Conservation (phyloP, 2,888 invertebrate genomes). For the Coremacera marginata region DNA sequence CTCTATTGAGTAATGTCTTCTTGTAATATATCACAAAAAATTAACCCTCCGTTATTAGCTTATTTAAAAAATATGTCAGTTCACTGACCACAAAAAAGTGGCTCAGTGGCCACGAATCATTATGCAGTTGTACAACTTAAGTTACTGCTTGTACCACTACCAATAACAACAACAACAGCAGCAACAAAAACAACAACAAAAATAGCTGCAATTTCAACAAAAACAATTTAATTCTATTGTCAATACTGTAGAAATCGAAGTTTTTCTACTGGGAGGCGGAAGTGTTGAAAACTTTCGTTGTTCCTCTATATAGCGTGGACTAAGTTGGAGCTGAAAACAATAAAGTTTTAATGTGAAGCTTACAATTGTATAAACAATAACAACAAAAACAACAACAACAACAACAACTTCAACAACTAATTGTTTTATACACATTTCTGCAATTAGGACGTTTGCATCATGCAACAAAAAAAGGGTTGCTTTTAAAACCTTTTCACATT, state of each 20-base stretch:
- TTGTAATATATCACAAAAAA: no score
- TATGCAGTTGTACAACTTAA: constrained; percentile 13
- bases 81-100: constrained; percentile 29
- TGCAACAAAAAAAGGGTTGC: no score
- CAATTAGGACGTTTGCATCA: no score
- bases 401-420: no score
- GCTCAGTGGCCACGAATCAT: not conserved
- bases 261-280: not conserved
- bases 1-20: no score
- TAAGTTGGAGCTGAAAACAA: not conserved
- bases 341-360: not conserved
- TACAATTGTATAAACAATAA: no score
- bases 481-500: no score
- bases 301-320: not conserved
- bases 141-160: not conserved
- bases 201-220: constrained; percentile 5
- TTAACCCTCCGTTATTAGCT: not conserved
- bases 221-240: not conserved
- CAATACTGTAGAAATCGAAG: not conserved
- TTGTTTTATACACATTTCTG: no score
- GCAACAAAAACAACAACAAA: not conserved
- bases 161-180: not conserved
- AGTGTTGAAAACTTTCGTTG: not conserved
- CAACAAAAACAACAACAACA: no score
- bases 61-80: constrained; percentile 11